A percentile compares a stretch with the other conserved stretches of the same genome.
phyloP scores from a whole-genome alignment of 2,113 vertebrate species.

The Notiomystis cincta region DNA sequence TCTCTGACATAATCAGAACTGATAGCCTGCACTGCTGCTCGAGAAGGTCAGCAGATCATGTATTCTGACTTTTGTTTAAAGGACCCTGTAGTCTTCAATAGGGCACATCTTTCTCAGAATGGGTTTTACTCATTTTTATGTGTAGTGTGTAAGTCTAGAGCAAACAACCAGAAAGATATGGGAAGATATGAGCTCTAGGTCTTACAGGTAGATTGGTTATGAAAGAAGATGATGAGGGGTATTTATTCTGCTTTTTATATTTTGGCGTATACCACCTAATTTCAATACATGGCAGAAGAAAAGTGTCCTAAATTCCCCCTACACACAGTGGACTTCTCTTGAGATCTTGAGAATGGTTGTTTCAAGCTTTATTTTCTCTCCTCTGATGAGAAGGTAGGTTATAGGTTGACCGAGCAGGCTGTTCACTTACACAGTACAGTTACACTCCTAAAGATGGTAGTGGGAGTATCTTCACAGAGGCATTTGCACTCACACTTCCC shows the following conservation, averaged over 20 bases:
- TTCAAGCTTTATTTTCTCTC: background rate
- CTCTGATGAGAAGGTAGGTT: background rate
- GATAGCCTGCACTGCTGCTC: background rate
- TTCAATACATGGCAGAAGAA: background rate
- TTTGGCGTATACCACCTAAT: background rate
- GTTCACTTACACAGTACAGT: background rate
- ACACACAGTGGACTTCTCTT: background rate
- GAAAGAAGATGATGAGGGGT: background rate
- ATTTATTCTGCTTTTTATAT: background rate
- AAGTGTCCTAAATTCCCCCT: background rate
- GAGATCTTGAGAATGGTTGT: background rate
- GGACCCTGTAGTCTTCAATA: no score
- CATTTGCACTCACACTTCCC: background rate
- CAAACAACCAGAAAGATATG: background rate
- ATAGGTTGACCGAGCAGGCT: background rate
- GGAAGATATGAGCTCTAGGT: background rate
- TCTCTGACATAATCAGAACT: background rate
- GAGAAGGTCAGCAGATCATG: rapidly evolving
- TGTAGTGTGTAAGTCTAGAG: background rate
- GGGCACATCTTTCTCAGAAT: background rate
- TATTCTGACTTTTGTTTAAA: background rate
- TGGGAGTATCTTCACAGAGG: background rate
- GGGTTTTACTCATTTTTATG: background rate
- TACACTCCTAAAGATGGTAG: background rate
- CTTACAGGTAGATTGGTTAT: background rate